Conservation (phyloP, 2,113 vertebrate genomes). For the Glaucomys volans region DNA sequence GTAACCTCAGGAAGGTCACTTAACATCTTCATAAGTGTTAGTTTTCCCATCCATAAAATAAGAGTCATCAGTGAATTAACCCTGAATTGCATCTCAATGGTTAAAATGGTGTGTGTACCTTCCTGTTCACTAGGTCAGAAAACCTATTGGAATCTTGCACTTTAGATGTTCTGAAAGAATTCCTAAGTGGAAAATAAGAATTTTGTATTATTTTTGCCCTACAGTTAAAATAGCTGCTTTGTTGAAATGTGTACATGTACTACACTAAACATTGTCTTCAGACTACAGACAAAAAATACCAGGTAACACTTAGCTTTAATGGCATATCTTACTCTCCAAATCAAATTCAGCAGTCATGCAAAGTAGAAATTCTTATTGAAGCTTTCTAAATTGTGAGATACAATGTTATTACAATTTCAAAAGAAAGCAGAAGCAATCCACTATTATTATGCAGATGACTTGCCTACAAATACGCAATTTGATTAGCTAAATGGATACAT, state of each 20-base stretch:
- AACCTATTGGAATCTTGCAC: neutral
- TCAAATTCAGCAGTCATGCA: conserved; percentile 81
- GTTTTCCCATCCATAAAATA: neutral
- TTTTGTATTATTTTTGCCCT: neutral
- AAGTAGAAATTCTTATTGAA: conserved; percentile 44
- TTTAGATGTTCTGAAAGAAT: neutral
- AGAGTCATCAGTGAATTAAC: neutral
- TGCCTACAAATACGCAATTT: neutral
- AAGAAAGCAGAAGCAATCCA: conserved; percentile 65
- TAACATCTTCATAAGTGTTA: neutral
- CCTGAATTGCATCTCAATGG: neutral
- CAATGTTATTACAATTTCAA: conserved; percentile 69
- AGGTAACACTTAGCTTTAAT: neutral
- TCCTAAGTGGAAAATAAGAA: neutral
- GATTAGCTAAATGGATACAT: conserved; percentile 82
- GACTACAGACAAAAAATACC: neutral
- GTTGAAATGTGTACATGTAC: neutral
- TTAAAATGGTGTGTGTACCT: neutral
- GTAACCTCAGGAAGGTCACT: neutral
- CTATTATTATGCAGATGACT: conserved; percentile 52
- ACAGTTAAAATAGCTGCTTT: neutral
- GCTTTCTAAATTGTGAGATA: conserved; percentile 78
- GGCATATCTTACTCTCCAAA: conserved; percentile 19
- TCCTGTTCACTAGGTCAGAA: neutral
- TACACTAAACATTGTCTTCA: neutral